These are phyloP conservation scores for Sebastes trivittatus DNA, from an alignment of 2,797 vertebrate species.

Conservation along the genomic window DNA sequence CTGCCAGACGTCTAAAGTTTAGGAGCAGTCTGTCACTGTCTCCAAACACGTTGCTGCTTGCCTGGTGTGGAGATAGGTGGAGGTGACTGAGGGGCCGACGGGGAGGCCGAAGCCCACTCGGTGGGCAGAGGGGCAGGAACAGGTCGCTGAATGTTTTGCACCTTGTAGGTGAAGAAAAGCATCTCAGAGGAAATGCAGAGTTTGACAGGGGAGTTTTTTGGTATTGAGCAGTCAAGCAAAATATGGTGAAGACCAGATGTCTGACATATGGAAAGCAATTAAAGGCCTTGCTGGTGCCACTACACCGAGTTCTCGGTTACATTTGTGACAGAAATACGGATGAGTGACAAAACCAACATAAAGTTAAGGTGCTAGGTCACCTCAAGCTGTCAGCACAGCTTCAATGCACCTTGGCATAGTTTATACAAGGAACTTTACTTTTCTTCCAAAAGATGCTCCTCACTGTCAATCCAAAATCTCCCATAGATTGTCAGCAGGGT, in stretches of 20 bases:
- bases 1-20: slow-evolving; percentile 47
- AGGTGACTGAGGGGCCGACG: background rate
- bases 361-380: background rate
- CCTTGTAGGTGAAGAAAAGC: slow-evolving; percentile 8
- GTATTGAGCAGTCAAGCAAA: slow-evolving; percentile 18
- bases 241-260: background rate
- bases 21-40: slow-evolving; percentile 12
- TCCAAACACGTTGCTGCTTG: slow-evolving; percentile 12
- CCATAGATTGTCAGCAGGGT: background rate
- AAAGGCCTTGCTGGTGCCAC: slow-evolving; percentile 8
- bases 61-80: background rate
- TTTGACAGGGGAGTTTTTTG: slow-evolving; percentile 11
- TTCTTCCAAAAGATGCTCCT: background rate
- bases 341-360: slow-evolving; percentile 5
- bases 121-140: background rate
- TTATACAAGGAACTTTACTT: background rate
- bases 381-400: background rate
- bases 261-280: slow-evolving; percentile 25
- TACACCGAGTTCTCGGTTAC: background rate
- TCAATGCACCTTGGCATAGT: background rate
- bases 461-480: background rate
- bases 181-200: slow-evolving; percentile 8
- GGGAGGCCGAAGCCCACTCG: background rate
- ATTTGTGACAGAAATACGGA: slow-evolving; percentile 19
- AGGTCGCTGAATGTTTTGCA: slow-evolving; percentile 25